Evolutionary conservation across 2,797 vertebrate genomes (phyloP), one percentile per base, ranked within the genome.

Genomic region (Alauda arvensis): DNA sequence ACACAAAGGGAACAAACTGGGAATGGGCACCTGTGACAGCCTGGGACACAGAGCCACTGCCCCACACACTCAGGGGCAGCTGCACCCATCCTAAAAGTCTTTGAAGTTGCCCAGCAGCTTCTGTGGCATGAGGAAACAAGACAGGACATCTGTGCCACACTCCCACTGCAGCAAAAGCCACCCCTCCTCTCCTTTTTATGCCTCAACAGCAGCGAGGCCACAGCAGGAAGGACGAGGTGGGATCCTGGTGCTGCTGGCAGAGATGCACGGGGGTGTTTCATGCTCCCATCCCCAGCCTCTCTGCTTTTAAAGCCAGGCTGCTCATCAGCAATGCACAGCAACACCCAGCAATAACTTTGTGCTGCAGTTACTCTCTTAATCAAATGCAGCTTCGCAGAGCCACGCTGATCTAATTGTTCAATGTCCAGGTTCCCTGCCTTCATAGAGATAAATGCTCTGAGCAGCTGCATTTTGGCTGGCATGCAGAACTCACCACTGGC

Each of bases 381-480:
- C 90, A 83, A 93, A 86, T 33, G 65, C 93, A 90, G 45, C 87
- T 91, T 88, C 88, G 33, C 70, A 88, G 79, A 76, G 70, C 70
- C 77, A 60, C 4, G 1, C 43, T 53, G 84, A 74, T 75, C 67
- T 76, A 71, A 82, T 76, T 72, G 87, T 49, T 93, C 90, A 72
- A 9, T 9, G 76, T 63, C 81, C 91, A 84, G 51, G 83, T 72
- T 85, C 76, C 66, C 75, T 89, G 85, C 26, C 72, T 84, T 39
- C 1, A 9, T 52, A 24, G 76, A 42, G 83, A 90, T 76, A 89
- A 90, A 87, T 53, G 24, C 79, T 86, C 80, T 0, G 0, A 87
- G 87, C 75, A 89, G 87, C 85, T 75, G 49, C 62, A 8, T 88
- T 77, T 82, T 91, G 83, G 85, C 85, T 89, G 90, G 52, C 89